Conservation (phyloP, 2,888 invertebrate genomes). For the Amphimallon solstitiale region DNA sequence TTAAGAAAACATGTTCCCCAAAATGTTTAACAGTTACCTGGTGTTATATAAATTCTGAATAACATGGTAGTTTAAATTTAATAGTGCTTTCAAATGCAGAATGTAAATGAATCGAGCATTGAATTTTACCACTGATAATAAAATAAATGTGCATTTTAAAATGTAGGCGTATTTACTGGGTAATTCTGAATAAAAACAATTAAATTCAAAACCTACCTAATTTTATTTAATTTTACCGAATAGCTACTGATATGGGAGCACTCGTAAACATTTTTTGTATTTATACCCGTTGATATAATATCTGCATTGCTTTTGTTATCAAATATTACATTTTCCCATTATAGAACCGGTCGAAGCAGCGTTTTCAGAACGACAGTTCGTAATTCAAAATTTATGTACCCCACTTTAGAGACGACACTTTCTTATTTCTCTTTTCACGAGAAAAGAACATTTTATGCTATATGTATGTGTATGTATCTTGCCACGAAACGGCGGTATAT, state of each 20-base stretch:
- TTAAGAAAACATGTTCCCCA: too few relatives aligned
- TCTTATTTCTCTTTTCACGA: neutral
- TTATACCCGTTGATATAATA: slow-evolving; percentile 2
- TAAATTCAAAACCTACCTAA: too few relatives aligned
- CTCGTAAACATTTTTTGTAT: neutral
- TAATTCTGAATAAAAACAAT: too few relatives aligned
- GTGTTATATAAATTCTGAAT: too few relatives aligned
- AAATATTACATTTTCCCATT: slow-evolving; percentile 14
- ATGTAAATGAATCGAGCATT: neutral
- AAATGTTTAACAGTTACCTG: too few relatives aligned
- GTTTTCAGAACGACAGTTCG: slow-evolving; percentile 10
- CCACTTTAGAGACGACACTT: neutral
- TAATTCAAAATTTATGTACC: slow-evolving; percentile 26
- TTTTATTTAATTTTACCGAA: neutral
- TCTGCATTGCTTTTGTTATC: slow-evolving; percentile 13
- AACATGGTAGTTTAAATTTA: too few relatives aligned
- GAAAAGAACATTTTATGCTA: slow-evolving; percentile 1
- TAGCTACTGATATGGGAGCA: neutral
- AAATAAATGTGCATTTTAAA: too few relatives aligned
- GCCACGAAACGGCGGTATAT: neutral
- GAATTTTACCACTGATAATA: neutral
- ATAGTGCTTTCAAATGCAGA: too few relatives aligned
- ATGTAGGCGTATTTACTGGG: too few relatives aligned
- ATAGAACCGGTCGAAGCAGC: neutral
- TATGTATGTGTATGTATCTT: neutral